These are phyloP conservation scores for Hemitrygon akajei DNA, from an alignment of 2,797 vertebrate genomes.

Conservation along the genomic window DNA sequence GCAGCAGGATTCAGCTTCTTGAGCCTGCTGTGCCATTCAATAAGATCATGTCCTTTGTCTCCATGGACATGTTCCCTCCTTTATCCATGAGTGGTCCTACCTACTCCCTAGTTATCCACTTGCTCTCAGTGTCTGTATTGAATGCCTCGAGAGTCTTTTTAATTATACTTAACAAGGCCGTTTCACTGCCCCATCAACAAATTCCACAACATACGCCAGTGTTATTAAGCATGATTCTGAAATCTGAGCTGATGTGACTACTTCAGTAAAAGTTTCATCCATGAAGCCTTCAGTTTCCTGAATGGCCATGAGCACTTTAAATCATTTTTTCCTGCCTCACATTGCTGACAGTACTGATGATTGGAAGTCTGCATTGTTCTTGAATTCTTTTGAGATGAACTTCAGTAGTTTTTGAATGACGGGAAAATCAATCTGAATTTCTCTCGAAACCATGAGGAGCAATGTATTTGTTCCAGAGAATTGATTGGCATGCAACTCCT, in stretches of 20 bases:
- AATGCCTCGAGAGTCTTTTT: too few relatives aligned
- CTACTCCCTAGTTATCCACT: too few relatives aligned
- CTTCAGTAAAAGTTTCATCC: too few relatives aligned
- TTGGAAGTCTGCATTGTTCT: background rate
- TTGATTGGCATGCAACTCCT: background rate
- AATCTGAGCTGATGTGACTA: too few relatives aligned
- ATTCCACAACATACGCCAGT: background rate
- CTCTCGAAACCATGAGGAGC: background rate
- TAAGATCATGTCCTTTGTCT: too few relatives aligned
- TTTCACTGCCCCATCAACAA: background rate
- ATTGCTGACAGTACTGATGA: background rate
- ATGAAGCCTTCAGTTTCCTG: background rate
- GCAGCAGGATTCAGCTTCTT: too few relatives aligned
- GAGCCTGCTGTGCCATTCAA: too few relatives aligned
- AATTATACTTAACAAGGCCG: background rate
- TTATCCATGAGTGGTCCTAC: too few relatives aligned
- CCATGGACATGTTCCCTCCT: too few relatives aligned
- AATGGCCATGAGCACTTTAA: background rate
- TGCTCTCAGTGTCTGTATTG: too few relatives aligned
- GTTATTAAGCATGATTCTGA: too few relatives aligned
- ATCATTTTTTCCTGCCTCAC: background rate
- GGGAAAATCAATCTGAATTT: background rate
- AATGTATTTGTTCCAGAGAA: background rate
- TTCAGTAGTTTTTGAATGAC: background rate
- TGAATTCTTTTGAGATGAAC: background rate